Base-by-base conservation (phyloP, 2,888 invertebrate genomes). In the Malthinus flaveolus region DNA sequence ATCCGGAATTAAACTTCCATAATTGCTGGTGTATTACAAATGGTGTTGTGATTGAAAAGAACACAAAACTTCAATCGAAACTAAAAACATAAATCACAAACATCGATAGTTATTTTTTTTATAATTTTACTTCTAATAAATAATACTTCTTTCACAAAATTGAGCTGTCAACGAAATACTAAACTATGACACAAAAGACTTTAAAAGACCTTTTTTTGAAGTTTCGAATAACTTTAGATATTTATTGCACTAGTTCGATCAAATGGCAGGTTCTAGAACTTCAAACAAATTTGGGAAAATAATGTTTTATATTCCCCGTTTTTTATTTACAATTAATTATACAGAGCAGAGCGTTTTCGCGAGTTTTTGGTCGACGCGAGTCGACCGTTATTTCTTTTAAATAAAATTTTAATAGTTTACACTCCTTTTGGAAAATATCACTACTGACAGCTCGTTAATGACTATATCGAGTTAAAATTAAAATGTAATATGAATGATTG, bases 401-500 rank as follows among this genome's bases (percentile, higher is more conserved):
- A 23, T 23, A 23, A 23, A 15, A 23, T 42, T n/a, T 1, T 3
- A 42, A 42, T 42, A n/a, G 39, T 15, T 42, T 42, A 42, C 39
- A 42, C 23, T 23, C 39, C 9, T 13, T 42, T 37, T 23, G 15
- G 45, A 52, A 59, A 53, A 57, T 47, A 48, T 35, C 34, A 42
- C 8, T 37, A 32, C 13, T 46, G 54, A 59, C 59, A 59, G 59
- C 59, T 46, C 58, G 15, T 32, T 44, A 53, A 49, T 53, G 56
- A 56, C 60, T 61, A 49, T 23, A 49, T 32, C 49, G 45, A 23
- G 35, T 36, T 55, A 56, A 52, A 60, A 56, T 46, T 52, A 61
- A 53, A 61, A 49, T 56, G 57, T 44, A 61, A 49, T 46, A 56
- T 56, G 52, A 60, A 53, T 39, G 44, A 60, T 59, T 45, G 23